Percentiles rank a stretch among this genome's conserved stretches.
These are phyloP conservation scores for Ceratotherium simum DNA, from an alignment of 2,113 vertebrate species.

Conservation along the genomic window DNA sequence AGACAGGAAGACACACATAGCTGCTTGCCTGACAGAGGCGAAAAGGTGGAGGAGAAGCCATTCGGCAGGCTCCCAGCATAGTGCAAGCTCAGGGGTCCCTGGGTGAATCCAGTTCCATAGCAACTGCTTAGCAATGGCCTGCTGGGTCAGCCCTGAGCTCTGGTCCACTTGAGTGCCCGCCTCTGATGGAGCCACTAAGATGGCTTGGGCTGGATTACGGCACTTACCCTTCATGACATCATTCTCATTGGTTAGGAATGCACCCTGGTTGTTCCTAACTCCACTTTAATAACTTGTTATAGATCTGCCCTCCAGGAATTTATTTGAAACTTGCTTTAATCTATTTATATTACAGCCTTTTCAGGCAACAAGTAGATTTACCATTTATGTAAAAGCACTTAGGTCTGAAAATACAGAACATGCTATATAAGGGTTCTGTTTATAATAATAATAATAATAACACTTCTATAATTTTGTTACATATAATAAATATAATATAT, in stretches of 20 bases:
- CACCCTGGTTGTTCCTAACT: not conserved
- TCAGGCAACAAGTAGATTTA: not conserved
- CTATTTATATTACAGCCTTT: constrained; percentile 51
- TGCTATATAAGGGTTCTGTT: not conserved
- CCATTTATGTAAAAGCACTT: not conserved
- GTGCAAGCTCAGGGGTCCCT: not conserved
- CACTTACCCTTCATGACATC: not conserved
- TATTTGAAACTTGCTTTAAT: constrained; percentile 36
- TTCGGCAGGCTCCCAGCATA: not conserved
- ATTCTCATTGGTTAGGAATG: constrained; percentile 59
- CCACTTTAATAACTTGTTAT: constrained; percentile 22
- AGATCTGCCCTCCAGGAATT: constrained; percentile 62
- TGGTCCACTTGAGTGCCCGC: not conserved
- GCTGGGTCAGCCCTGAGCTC: not conserved
- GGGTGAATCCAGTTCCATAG: not conserved
- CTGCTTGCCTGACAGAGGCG: not conserved
- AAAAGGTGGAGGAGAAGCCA: not conserved
- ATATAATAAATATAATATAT: not conserved
- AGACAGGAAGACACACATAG: not conserved
- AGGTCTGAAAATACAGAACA: not conserved
- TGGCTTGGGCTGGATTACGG: not conserved
- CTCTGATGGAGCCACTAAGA: not conserved
- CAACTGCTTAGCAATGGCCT: not conserved
- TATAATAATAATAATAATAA: not conserved
- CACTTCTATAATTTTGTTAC: not conserved